phyloP scores from a whole-genome alignment of 2,888 invertebrate species.

The Aspidiotus destructor region DNA sequence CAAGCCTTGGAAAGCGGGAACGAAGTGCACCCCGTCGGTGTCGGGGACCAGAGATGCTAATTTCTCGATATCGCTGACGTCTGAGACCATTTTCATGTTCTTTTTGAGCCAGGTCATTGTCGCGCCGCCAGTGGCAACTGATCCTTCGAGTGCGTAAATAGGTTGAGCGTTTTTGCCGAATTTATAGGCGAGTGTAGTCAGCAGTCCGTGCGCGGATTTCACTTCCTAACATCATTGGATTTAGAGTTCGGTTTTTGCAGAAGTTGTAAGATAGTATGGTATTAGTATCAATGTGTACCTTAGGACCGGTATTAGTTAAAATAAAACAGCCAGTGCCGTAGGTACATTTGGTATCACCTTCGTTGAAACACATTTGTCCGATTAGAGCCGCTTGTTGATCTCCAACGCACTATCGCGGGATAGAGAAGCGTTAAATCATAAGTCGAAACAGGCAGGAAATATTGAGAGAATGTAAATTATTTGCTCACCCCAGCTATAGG shows the following conservation, averaged over 20 bases:
- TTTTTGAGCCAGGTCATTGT: constrained; percentile 88
- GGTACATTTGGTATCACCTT: constrained; percentile 88
- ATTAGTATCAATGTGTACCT: constrained; percentile 43
- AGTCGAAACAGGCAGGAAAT: background rate
- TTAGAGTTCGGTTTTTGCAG: constrained; percentile 6
- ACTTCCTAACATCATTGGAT: constrained; percentile 48
- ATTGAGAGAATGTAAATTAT: too few species aligned
- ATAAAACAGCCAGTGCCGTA: constrained; percentile 92
- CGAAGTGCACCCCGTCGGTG: constrained; percentile 93
- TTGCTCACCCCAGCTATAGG: constrained; percentile 54
- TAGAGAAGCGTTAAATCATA: background rate
- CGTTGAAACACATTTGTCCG: constrained; percentile 78
- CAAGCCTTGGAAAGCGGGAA: constrained; percentile 92
- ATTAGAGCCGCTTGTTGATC: constrained; percentile 93
- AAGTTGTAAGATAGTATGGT: background rate
- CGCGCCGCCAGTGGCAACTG: constrained; percentile 84
- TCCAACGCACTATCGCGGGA: constrained; percentile 62
- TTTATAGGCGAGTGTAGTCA: constrained; percentile 86
- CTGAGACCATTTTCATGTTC: constrained; percentile 74
- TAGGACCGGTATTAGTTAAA: constrained; percentile 84
- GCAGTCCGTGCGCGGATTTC: constrained; percentile 72
- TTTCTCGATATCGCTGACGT: constrained; percentile 54
- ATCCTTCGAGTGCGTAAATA: constrained; percentile 92
- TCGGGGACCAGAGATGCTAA: constrained; percentile 71
- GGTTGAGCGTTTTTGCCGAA: constrained; percentile 70